phyloP scores from a whole-genome alignment of 1,140 invertebrate species.

The Trissolcus basalis region DNA sequence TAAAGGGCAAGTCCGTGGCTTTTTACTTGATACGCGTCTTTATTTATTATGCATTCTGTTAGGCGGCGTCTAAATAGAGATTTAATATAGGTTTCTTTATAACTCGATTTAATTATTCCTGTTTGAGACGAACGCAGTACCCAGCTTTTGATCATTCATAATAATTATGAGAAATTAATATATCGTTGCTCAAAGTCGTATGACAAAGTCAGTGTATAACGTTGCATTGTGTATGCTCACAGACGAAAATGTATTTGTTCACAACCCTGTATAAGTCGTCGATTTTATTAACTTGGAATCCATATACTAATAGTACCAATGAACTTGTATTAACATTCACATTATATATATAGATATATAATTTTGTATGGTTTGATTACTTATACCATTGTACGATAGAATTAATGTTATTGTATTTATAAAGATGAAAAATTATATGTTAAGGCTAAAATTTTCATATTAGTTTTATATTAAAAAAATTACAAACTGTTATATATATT shows the following conservation, averaged over 20 bases:
- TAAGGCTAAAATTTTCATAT: neutral
- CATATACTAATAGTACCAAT: slow-evolving; percentile 63
- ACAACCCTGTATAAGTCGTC: slow-evolving; percentile 6
- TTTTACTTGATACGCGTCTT: slow-evolving; percentile 29
- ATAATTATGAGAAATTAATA: slow-evolving; percentile 1
- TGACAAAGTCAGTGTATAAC: slow-evolving; percentile 30
- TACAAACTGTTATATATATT: slow-evolving; percentile 62
- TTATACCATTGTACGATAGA: slow-evolving; percentile 54
- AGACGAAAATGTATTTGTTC: slow-evolving; percentile 24
- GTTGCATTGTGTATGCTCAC: slow-evolving; percentile 68
- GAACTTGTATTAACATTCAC: slow-evolving; percentile 57
- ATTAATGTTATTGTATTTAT: slow-evolving; percentile 58
- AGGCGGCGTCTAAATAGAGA: slow-evolving; percentile 8
- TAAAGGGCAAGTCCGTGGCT: slow-evolving; percentile 57
- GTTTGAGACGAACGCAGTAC: neutral
- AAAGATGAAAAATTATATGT: slow-evolving; percentile 19
- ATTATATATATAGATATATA: slow-evolving; percentile 18
- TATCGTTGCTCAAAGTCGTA: slow-evolving; percentile 42
- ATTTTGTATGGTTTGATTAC: slow-evolving; percentile 47
- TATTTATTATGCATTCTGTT: slow-evolving; percentile 18
- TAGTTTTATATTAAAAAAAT: neutral
- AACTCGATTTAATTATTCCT: slow-evolving; percentile 15
- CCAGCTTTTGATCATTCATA: neutral
- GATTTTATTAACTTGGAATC: slow-evolving; percentile 60
- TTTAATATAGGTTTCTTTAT: slow-evolving; percentile 15